Conservation (phyloP, 2,113 vertebrate genomes). For the Ophthalmolycus amberensis region DNA sequence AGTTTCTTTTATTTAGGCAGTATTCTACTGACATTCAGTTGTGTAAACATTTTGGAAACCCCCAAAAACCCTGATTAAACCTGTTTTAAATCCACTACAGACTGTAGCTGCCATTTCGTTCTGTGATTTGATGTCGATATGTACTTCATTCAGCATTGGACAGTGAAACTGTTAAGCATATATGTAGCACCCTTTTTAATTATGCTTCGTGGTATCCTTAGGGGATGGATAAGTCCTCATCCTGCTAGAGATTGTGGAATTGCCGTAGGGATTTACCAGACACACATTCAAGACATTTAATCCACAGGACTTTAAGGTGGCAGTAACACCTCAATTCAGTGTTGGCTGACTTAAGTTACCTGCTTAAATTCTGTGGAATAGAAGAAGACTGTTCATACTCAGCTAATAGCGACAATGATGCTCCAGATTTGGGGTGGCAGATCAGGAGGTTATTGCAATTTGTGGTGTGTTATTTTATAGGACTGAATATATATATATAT, state of each 20-base stretch:
- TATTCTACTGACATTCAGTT: not conserved
- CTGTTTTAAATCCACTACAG: not conserved
- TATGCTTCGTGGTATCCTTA: slow-evolving; percentile 14
- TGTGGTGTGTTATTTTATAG: not conserved
- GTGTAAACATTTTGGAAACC: slow-evolving; percentile 17
- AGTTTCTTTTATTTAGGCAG: slow-evolving; percentile 17
- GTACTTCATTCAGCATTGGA: not conserved
- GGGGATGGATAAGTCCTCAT: slow-evolving; percentile 18
- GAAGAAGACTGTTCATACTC: not conserved
- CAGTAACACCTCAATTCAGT: slow-evolving; percentile 7
- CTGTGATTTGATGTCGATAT: not conserved
- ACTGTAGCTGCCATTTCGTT: not conserved
- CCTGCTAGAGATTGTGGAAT: slow-evolving; percentile 31
- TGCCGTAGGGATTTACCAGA: slow-evolving; percentile 29
- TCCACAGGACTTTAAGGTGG: slow-evolving; percentile 19
- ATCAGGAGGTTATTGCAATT: not conserved
- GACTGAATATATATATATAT: not conserved
- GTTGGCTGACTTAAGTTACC: slow-evolving; percentile 12
- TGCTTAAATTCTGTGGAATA: not conserved
- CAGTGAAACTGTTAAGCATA: not conserved
- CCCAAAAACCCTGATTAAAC: not conserved
- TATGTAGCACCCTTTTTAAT: slow-evolving; percentile 21
- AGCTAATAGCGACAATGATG: not conserved
- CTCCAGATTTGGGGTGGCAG: not conserved
- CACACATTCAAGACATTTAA: slow-evolving; percentile 23